Base-by-base conservation (phyloP, 2,888 invertebrate genomes). In the Drosophila colorata region DNA sequence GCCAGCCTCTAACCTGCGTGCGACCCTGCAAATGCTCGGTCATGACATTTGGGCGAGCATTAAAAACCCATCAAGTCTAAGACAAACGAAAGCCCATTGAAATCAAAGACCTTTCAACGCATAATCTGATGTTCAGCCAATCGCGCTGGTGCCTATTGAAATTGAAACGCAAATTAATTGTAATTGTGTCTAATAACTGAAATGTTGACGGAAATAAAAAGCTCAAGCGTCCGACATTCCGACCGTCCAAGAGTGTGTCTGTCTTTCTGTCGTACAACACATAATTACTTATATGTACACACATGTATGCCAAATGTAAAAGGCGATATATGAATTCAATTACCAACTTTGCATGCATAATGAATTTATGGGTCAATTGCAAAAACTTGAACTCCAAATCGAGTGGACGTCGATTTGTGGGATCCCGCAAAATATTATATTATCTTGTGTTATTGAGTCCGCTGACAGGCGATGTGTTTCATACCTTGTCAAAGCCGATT, bases 281-380 rank as follows among this genome's bases (percentile, higher is more conserved):
- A 72, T 47, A 74, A 67, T 83, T 65, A 84, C 71, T 75, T 63
- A 56, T 78, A 67, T 63, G 60, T 41, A 25, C n/a, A 4, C 18
- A 33, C 28, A n/a, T 25, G 28, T 74, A 33, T 64, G 78, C 67
- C 80, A 78, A 84, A 74, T 80, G 80, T 80, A 80, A 86, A 83
- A 83, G 80, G 75, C 78, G 13, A 70, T 9, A 78, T 71, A 65
- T 53, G 55, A 67, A 68, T 86, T 74, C 83, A 78, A 75, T 82
- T 88, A 69, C 60, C 69, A 70, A 51, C 75, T 63, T 78, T 88
- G 88, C 88, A 87, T 89, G 83, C 85, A 88, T 86, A 88, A 87
- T 87, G 88, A 89, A 85, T 87, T 89, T 78, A 61, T 88, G 79
- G 87, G 88, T 87, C 88, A 89, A 86, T 88, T 86, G 81, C 79